A percentile compares a stretch with the other conserved stretches of the same genome.
phyloP scores from a whole-genome alignment of 2,797 vertebrate genomes.

The Sebastes iracundus region DNA sequence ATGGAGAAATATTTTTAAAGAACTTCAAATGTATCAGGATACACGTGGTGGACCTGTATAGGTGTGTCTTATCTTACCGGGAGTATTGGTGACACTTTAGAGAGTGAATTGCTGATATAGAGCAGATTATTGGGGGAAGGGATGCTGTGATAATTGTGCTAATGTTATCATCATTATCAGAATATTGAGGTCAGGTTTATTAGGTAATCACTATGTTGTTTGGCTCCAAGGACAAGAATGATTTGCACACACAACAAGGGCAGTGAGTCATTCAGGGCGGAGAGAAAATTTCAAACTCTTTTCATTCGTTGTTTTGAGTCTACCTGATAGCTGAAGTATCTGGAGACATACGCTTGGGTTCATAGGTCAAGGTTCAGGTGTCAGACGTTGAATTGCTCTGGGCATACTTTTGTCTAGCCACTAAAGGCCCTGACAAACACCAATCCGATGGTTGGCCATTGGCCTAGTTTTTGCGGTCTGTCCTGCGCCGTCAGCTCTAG shows the following conservation, averaged over 20 bases:
- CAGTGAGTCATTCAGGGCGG: slow-evolving; percentile 36
- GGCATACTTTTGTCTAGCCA: slow-evolving; percentile 19
- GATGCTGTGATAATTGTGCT: slow-evolving; percentile 13
- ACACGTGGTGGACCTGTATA: neutral
- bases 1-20: neutral
- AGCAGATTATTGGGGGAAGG: neutral
- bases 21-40: neutral
- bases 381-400: slow-evolving; percentile 46
- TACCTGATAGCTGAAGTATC: slow-evolving; percentile 51
- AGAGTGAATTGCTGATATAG: slow-evolving; percentile 21
- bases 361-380: slow-evolving; percentile 65
- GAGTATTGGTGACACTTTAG: neutral
- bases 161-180: slow-evolving; percentile 33
- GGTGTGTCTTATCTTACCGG: neutral
- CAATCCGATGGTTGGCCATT: no score
- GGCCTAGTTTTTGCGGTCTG: no score
- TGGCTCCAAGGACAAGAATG: slow-evolving; percentile 18
- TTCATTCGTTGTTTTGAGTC: slow-evolving; percentile 45
- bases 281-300: slow-evolving; percentile 16
- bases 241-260: neutral
- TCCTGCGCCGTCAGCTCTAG: no score
- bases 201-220: slow-evolving; percentile 5
- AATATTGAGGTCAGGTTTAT: slow-evolving; percentile 33
- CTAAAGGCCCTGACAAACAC: no score
- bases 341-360: slow-evolving; percentile 36